Percentiles rank a stretch among this genome's conserved stretches.
Conservation (phyloP, 2,888 invertebrate species). For the Ypsolopha scabrella region DNA sequence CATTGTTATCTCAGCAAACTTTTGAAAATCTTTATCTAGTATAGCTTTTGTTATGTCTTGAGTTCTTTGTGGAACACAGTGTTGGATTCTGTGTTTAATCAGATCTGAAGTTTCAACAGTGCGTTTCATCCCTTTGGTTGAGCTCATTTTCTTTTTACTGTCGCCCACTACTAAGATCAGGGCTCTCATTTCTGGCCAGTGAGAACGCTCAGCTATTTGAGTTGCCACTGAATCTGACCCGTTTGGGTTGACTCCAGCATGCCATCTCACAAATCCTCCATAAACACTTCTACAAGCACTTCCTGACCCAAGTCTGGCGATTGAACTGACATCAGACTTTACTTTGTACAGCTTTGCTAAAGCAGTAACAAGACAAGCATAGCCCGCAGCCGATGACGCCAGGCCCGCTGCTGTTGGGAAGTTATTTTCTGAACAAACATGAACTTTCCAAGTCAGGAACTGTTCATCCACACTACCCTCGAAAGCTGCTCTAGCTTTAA, state of each 20-base stretch:
- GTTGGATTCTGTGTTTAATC: constrained; percentile 77
- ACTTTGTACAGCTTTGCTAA: constrained; percentile 82
- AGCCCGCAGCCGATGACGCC: constrained; percentile 98
- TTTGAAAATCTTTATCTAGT: constrained; percentile 77
- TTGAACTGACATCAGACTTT: constrained; percentile 77
- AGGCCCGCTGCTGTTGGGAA: constrained; percentile 99
- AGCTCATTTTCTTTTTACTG: constrained; percentile 84
- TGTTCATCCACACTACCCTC: constrained; percentile 45
- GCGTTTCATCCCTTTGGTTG: constrained; percentile 90
- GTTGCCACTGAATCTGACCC: constrained; percentile 84
- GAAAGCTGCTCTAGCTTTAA: constrained; percentile 43
- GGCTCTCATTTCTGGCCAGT: constrained; percentile 94
- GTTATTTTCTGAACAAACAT: constrained; percentile 92
- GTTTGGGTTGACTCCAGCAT: constrained; percentile 72
- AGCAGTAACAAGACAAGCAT: constrained; percentile 90
- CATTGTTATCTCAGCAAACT: constrained; percentile 95
- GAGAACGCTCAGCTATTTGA: constrained; percentile 77
- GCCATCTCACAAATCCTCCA: constrained; percentile 97
- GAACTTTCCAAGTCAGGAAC: constrained; percentile 77
- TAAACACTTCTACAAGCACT: constrained; percentile 96
- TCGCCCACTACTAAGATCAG: constrained; percentile 92
- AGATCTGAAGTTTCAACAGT: constrained; percentile 86
- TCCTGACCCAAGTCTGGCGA: constrained; percentile 92
- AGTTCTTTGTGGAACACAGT: constrained; percentile 80
- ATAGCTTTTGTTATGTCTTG: constrained; percentile 69